phyloP scores from a whole-genome alignment of 1,140 invertebrate species.

The Drosophila gunungcola region DNA sequence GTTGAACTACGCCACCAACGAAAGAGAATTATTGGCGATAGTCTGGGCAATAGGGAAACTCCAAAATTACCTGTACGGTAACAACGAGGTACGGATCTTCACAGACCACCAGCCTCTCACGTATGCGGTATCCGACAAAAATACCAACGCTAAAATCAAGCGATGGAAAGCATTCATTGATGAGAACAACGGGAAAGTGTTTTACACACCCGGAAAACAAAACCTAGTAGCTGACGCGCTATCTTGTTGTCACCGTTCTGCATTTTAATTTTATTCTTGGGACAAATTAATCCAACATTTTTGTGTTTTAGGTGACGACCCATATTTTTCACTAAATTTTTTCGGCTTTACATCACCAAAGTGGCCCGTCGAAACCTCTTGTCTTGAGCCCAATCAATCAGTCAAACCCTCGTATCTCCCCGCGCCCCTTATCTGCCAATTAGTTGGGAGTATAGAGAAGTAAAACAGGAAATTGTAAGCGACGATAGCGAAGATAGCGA shows the following conservation, averaged over 20 bases:
- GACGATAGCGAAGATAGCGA: constrained; percentile 16
- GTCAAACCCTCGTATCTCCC: not conserved
- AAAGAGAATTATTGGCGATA: too few species aligned
- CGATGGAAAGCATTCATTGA: too few species aligned
- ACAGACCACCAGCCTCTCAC: too few species aligned
- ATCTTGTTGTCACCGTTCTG: not conserved
- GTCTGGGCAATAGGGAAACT: too few species aligned
- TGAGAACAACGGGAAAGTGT: too few species aligned
- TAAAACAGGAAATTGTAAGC: constrained; percentile 9
- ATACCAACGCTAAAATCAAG: too few species aligned
- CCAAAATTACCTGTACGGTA: too few species aligned
- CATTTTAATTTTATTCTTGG: constrained; percentile 5
- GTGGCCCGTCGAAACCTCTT: not conserved
- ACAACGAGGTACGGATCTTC: too few species aligned
- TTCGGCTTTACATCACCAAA: not conserved
- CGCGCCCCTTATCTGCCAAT: constrained; percentile 2
- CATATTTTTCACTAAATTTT: not conserved
- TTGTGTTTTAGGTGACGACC: constrained; percentile 5
- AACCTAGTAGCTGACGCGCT: too few species aligned
- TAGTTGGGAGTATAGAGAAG: constrained; percentile 7
- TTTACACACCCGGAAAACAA: too few species aligned
- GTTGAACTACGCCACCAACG: too few species aligned
- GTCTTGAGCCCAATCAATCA: not conserved
- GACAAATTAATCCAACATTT: constrained; percentile 8
- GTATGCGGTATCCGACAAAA: too few species aligned